Evolutionary conservation across 2,888 invertebrate genomes (phyloP).

Genomic region (Axea sp.): DNA sequence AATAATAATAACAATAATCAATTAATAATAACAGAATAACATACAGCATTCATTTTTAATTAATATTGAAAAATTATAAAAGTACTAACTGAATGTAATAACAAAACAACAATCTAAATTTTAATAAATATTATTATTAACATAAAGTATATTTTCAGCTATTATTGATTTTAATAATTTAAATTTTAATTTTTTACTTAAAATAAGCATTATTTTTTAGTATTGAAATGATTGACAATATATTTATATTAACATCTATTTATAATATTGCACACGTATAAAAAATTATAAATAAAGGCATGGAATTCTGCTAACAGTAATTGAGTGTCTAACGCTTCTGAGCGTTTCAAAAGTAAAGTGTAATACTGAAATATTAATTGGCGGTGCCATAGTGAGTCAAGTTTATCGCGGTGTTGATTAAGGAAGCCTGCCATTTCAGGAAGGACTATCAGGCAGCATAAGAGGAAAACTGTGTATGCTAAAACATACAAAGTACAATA

Average conservation of each 20-base stretch:
- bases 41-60: not conserved
- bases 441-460: slow-evolving; percentile 66
- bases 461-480: slow-evolving; percentile 70
- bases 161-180: too few species aligned
- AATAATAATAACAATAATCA: too few species aligned
- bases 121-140: too few species aligned
- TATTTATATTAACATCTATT: too few species aligned
- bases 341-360: not conserved
- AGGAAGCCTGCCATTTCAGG: slow-evolving; percentile 54
- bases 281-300: too few species aligned
- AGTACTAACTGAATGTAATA: not conserved
- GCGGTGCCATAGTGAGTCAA: slow-evolving; percentile 27
- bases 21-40: not conserved
- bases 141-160: too few species aligned
- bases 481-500: slow-evolving; percentile 72
- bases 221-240: too few species aligned
- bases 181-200: too few species aligned
- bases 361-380: slow-evolving; percentile 24
- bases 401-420: slow-evolving; percentile 24
- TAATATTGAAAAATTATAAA: too few species aligned
- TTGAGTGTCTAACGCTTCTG: not conserved
- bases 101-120: too few species aligned
- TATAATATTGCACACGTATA: too few species aligned
- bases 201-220: too few species aligned
- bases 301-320: slow-evolving; percentile 3